These are phyloP conservation scores for Proctacanthus coquilletti DNA, from an alignment of 1,140 invertebrate genomes.

Conservation along the genomic window DNA sequence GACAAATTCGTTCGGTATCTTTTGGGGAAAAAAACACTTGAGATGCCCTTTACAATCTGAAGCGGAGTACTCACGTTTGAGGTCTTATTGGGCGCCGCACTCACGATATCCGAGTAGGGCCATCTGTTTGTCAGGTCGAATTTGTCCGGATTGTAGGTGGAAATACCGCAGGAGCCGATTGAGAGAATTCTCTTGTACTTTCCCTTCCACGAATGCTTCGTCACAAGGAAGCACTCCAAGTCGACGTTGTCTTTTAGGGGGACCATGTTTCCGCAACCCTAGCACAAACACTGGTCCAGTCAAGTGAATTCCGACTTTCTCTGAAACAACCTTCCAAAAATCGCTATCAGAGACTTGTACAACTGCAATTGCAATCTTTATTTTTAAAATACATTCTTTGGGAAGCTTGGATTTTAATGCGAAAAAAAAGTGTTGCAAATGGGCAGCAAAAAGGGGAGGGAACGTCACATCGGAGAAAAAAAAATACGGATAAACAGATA, in stretches of 20 bases:
- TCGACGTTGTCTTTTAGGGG: slow-evolving; percentile 78
- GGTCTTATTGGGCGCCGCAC: slow-evolving; percentile 43
- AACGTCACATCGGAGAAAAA: not conserved
- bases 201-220: slow-evolving; percentile 93
- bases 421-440: not conserved
- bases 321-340: too few relatives aligned
- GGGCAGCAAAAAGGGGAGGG: slow-evolving; percentile 1
- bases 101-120: slow-evolving; percentile 70
- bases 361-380: too few relatives aligned
- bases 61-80: slow-evolving; percentile 16
- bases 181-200: slow-evolving; percentile 98
- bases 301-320: too few relatives aligned
- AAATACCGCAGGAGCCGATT: slow-evolving; percentile 86
- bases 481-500: not conserved
- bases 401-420: not conserved
- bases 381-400: not conserved
- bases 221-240: slow-evolving; percentile 86
- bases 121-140: slow-evolving; percentile 91
- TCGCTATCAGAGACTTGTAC: too few relatives aligned
- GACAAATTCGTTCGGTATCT: slow-evolving; percentile 55
- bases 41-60: not conserved
- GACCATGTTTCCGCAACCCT: slow-evolving; percentile 44
- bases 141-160: slow-evolving; percentile 89
- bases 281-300: not conserved
- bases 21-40: slow-evolving; percentile 6